phyloP scores from a whole-genome alignment of 53 echinoderm and acorn worm genomes.

The Hippasteria phrygiana region DNA sequence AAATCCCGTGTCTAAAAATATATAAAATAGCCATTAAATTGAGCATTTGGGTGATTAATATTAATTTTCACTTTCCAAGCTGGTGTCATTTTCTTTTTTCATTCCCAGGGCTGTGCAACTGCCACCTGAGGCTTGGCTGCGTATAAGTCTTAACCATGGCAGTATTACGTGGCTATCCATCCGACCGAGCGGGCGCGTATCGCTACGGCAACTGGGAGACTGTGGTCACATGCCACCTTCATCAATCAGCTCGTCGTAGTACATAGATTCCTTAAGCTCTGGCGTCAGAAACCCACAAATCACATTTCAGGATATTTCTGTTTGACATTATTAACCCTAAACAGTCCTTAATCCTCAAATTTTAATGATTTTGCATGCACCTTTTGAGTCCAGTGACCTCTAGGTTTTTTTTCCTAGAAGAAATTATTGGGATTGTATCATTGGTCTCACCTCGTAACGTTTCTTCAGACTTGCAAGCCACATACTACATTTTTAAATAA shows the following conservation, averaged over 20 bases:
- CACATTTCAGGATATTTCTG: neutral
- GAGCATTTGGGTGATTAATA: neutral
- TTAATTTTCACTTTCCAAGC: neutral
- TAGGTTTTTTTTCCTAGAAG: too few relatives aligned
- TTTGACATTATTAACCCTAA: neutral
- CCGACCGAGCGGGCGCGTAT: slow-evolving; percentile 90
- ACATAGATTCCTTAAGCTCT: neutral
- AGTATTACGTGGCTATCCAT: slow-evolving; percentile 93
- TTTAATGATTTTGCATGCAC: neutral
- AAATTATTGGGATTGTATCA: too few relatives aligned
- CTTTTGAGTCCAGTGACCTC: neutral
- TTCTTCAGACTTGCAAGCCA: too few relatives aligned
- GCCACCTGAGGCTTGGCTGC: slow-evolving; percentile 96
- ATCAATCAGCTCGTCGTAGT: slow-evolving; percentile 73
- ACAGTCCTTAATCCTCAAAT: neutral
- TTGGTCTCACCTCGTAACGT: too few relatives aligned
- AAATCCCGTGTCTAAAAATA: too few relatives aligned
- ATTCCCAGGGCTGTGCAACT: slow-evolving; percentile 89
- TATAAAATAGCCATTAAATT: neutral
- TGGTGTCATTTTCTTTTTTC: neutral
- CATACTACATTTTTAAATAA: too few relatives aligned
- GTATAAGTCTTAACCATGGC: slow-evolving; percentile 93
- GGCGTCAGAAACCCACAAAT: neutral
- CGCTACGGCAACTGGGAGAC: slow-evolving; percentile 84
- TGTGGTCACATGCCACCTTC: slow-evolving; percentile 88